Conservation (phyloP, 2,888 invertebrate genomes). For the Drymonia ruficornis region DNA sequence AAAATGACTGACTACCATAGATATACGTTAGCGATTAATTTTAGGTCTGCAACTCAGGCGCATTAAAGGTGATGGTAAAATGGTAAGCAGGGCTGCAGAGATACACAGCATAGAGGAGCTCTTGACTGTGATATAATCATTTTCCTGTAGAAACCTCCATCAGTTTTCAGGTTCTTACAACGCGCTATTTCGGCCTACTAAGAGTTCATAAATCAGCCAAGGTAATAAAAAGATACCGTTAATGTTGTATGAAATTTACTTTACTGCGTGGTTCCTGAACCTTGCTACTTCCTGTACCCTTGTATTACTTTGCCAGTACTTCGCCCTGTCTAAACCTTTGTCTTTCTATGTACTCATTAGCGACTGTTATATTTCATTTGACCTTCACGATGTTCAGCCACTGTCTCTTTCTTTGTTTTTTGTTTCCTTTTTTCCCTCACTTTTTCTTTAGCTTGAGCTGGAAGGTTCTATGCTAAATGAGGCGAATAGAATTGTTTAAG, state of each 20-base stretch:
- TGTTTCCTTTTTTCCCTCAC: background rate
- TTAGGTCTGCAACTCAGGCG: too few species aligned
- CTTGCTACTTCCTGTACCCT: conserved; percentile 4
- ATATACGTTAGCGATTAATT: too few species aligned
- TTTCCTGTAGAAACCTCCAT: too few species aligned
- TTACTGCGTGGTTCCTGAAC: background rate
- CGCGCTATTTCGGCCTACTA: background rate
- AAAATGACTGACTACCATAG: too few species aligned
- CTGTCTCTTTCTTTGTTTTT: background rate
- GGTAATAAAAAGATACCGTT: background rate
- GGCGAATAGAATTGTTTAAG: too few species aligned
- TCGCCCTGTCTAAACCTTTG: background rate
- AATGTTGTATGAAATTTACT: background rate
- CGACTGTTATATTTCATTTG: background rate
- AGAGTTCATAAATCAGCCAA: conserved; percentile 1
- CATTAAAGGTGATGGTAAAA: too few species aligned
- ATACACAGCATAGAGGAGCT: too few species aligned
- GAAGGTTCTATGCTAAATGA: too few species aligned
- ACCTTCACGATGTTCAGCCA: conserved; percentile 1
- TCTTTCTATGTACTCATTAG: background rate
- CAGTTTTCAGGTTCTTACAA: too few species aligned
- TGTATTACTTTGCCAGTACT: background rate
- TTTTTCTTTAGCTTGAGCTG: background rate
- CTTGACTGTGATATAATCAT: too few species aligned
- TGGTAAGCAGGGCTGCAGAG: too few species aligned